Conservation (phyloP, 1,140 invertebrate species). For the Pseudomyrmex dendroicus region DNA sequence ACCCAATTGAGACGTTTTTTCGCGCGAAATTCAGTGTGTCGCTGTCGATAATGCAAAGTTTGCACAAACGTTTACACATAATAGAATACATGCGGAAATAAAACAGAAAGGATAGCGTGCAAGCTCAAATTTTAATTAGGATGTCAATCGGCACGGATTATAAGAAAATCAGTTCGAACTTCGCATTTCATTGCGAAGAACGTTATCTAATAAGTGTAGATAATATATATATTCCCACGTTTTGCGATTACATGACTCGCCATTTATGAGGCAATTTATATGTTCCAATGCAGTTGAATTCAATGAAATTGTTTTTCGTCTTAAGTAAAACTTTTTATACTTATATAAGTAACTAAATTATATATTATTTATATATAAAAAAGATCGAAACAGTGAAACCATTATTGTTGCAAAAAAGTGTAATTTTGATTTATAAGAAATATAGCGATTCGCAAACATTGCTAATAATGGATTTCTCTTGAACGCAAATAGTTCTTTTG, state of each 20-base stretch:
- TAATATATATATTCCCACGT: not conserved
- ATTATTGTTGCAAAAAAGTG: not conserved
- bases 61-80: constrained; percentile 11
- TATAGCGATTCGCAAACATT: not conserved
- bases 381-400: not conserved
- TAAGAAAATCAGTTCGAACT: not conserved
- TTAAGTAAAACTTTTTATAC: too few relatives aligned
- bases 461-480: not conserved
- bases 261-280: too few relatives aligned
- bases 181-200: not conserved
- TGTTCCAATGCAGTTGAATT: too few relatives aligned
- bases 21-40: constrained; percentile 26
- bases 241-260: too few relatives aligned
- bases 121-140: constrained; percentile 14
- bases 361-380: too few relatives aligned
- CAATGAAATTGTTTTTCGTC: too few relatives aligned
- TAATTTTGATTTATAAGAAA: not conserved
- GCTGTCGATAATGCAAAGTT: constrained; percentile 22
- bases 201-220: not conserved
- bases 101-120: not conserved
- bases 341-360: too few relatives aligned
- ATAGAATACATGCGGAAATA: not conserved
- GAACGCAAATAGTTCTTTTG: constrained; percentile 7
- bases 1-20: constrained; percentile 33
- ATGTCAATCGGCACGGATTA: not conserved